Base-by-base conservation (phyloP, 1,140 invertebrate species). In the Micrasema minimum region DNA sequence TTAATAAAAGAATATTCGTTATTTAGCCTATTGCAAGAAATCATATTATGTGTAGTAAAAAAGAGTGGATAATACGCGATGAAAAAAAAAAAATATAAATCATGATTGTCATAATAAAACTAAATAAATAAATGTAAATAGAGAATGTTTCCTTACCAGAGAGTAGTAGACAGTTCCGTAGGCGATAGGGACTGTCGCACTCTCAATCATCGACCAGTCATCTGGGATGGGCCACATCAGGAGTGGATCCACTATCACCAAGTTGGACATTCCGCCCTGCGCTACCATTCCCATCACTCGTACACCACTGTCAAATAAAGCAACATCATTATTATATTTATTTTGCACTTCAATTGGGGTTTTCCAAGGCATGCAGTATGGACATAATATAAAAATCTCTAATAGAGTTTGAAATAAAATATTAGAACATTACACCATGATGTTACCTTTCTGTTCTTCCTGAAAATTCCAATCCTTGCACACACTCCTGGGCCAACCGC, bases 111-210 rank as follows among this genome's bases (percentile, higher is more conserved):
- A 38, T 38, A 6, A 6, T n/a, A 0, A 43, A 43, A 1, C 6
- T 7, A 43, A 43, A n/a, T 16, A 16, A 45, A 45, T 45, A 16
- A 6, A 45, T 16, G 5, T 14, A 1, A 1, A 1, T n/a, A 16
- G 6, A 14, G 43, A 45, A 3, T 0, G 43, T 38, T 38, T 6
- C n/a, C 79, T 77, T 41, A 88, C 84, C 65, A 98, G 85, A 7
- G 94, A 91, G 79, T 94, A 95, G 72, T 94, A 92, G 1, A 90
- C 93, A 0, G 94, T 97, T 48, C 88, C 87, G 78, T 96, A 97
- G 4, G 92, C 92, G 1, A 91, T 90, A 2, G 96, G 96, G 0
- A 98, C 87, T 0, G 95, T 95, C 0, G 93, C 93, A 1, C 95
- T 96, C 46, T 98, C 92, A 77, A 93, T 90, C 18, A 98, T 81